phyloP scores from a whole-genome alignment of 2,113 vertebrate species.

The Oncorhynchus nerka region DNA sequence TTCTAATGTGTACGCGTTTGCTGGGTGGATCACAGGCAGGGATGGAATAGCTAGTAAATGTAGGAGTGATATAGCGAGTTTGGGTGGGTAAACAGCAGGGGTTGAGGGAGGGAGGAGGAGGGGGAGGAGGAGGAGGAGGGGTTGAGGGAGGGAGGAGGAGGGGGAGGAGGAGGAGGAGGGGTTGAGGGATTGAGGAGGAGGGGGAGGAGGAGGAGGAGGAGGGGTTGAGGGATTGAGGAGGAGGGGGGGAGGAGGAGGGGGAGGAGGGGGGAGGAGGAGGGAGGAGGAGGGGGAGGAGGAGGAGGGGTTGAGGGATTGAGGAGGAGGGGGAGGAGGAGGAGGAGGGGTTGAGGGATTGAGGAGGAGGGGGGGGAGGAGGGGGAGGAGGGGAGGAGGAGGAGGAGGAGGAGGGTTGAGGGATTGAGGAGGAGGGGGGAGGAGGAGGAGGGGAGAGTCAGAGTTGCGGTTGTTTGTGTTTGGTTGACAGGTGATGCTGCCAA shows the following conservation, averaged over 20 bases:
- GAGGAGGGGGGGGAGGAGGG: no score
- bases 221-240: neutral
- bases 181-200: no score
- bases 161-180: neutral
- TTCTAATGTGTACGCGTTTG: slow-evolving; percentile 34
- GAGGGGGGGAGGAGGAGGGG: neutral
- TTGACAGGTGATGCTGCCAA: slow-evolving; percentile 8
- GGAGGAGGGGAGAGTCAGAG: slow-evolving; percentile 1
- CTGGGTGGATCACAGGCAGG: slow-evolving; percentile 28
- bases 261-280: neutral
- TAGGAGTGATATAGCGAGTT: slow-evolving; percentile 35
- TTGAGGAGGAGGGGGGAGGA: no score
- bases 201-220: neutral
- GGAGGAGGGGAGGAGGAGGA: no score
- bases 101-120: no score
- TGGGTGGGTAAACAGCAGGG: neutral
- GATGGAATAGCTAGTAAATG: slow-evolving; percentile 41
- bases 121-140: no score
- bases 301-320: neutral
- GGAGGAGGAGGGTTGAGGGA: neutral
- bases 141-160: neutral
- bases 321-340: no score
- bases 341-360: neutral
- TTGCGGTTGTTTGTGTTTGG: slow-evolving; percentile 1
- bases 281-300: no score